Evolutionary conservation across 1,140 invertebrate species (phyloP), one percentile per base, ranked within the genome.

Genomic region (Anastrepha ludens): DNA sequence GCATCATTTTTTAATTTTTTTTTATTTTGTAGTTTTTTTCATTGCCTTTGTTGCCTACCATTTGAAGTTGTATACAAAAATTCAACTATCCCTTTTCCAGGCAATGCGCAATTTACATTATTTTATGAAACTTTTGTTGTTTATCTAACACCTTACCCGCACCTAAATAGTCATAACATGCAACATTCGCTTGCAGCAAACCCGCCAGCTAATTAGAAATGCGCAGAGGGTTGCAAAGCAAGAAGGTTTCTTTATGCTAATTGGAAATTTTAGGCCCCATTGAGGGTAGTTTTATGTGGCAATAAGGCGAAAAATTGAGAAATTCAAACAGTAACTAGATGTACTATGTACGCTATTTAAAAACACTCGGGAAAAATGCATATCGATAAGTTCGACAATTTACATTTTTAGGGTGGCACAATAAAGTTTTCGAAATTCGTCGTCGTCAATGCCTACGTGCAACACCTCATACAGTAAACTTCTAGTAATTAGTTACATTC

Each of bases 401-500:
- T n/a, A 17, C 44, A 47, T 20, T 78, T 50, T 50, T 20, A 17
- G 5, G 13, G 60, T 8, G 9, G 3, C 17, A 0, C 0, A 5
- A 5, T 17, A 13, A 62, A 2, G 7, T 50, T 50, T 50, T 78
- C 29, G 29, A 29, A 29, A 29, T 29, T 29, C 29, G 8, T 8
- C 2, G 39, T 50, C n/a, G n/a, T 44, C 3, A 20, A 15, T 50
- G 17, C 3, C 47, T 13, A 62, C n/a, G n/a, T 20, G n/a, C 70
- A n/a, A 50, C 70, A 50, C 15, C 41, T 50, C 17, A 13, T 41
- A 50, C 20, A 50, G 6, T 2, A 6, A 78, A 9, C 47, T 50
- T 50, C 50, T 55, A 70, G 29, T 41, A 78, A 78, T 78, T 78
- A 41, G 70, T 50, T 50, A 78, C 50, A 17, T n/a, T 78, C n/a